Evolutionary conservation across 1,140 invertebrate species (phyloP).

Genomic region (Prorops nasuta): DNA sequence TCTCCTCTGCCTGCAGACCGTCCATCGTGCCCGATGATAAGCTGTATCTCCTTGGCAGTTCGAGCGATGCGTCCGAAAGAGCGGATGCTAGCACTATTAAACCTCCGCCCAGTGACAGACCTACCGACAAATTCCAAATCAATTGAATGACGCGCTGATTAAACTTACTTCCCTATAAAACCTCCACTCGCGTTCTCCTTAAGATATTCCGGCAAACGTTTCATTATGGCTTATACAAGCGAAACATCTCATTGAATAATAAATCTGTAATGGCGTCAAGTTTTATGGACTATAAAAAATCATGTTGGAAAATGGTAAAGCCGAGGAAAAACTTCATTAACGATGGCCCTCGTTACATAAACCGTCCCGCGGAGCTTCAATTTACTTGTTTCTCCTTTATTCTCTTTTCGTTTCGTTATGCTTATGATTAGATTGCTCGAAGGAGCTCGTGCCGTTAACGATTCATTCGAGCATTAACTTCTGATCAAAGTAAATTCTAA

Average conservation of each 20-base stretch:
- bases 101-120: constrained; percentile 63
- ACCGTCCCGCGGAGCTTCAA: constrained; percentile 16
- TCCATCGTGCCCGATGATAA: constrained; percentile 39
- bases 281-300: too few species aligned
- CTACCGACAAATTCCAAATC: constrained; percentile 54
- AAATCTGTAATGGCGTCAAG: too few species aligned
- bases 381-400: too few species aligned
- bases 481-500: too few species aligned
- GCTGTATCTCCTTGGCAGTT: constrained; percentile 51
- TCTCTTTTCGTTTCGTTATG: too few species aligned
- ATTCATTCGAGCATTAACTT: too few species aligned
- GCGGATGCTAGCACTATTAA: constrained; percentile 65
- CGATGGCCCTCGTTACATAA: constrained; percentile 17
- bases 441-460: constrained; percentile 4
- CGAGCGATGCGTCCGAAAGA: constrained; percentile 62
- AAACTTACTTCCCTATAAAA: too few species aligned
- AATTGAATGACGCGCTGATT: constrained; percentile 7
- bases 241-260: too few species aligned
- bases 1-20: constrained; percentile 42
- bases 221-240: too few species aligned
- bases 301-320: too few species aligned
- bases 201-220: too few species aligned
- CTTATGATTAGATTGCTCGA: constrained; percentile 25
- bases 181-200: too few species aligned
- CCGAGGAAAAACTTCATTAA: constrained; percentile 10